Percentiles rank a stretch among this genome's conserved stretches.
These are phyloP conservation scores for Drosophila subquinaria DNA, from an alignment of 2,888 invertebrate genomes.

Conservation along the genomic window DNA sequence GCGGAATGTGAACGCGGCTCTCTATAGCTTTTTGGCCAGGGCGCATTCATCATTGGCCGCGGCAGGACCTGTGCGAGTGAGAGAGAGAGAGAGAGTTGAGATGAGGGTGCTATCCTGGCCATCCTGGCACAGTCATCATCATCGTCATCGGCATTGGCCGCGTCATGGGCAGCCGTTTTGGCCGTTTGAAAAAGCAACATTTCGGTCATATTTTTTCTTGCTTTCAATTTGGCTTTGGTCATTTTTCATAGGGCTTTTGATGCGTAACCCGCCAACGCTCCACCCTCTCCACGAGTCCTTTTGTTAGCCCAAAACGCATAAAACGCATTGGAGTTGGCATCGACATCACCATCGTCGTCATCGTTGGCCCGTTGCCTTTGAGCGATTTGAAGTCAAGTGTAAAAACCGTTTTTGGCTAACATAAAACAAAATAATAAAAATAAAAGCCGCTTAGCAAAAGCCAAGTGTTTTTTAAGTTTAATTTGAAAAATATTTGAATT, in stretches of 20 bases:
- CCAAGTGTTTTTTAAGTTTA: constrained; percentile 78
- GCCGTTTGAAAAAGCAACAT: constrained; percentile 76
- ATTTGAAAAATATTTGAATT: constrained; percentile 81
- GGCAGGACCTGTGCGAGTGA: constrained; percentile 15
- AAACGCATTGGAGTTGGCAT: constrained; percentile 61
- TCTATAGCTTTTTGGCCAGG: constrained; percentile 31
- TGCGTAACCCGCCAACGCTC: constrained; percentile 70
- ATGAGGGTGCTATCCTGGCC: constrained; percentile 33
- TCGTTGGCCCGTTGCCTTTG: constrained; percentile 62
- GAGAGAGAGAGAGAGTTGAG: neutral
- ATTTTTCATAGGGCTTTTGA: constrained; percentile 80
- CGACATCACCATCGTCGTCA: constrained; percentile 19
- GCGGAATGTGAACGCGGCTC: constrained; percentile 73
- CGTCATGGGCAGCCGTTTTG: constrained; percentile 31
- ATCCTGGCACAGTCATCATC: constrained; percentile 48
- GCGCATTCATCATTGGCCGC: constrained; percentile 73
- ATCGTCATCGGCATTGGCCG: constrained; percentile 32
- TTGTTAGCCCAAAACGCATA: constrained; percentile 59
- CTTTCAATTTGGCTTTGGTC: constrained; percentile 81
- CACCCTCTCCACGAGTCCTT: constrained; percentile 1
- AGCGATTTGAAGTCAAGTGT: constrained; percentile 83
- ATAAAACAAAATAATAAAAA: constrained; percentile 48
- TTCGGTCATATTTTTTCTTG: constrained; percentile 79
- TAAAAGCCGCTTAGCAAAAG: constrained; percentile 41
- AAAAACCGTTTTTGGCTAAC: constrained; percentile 73